These are phyloP conservation scores for Geotrypetes seraphini DNA, from an alignment of 2,797 vertebrate species.

Conservation along the genomic window DNA sequence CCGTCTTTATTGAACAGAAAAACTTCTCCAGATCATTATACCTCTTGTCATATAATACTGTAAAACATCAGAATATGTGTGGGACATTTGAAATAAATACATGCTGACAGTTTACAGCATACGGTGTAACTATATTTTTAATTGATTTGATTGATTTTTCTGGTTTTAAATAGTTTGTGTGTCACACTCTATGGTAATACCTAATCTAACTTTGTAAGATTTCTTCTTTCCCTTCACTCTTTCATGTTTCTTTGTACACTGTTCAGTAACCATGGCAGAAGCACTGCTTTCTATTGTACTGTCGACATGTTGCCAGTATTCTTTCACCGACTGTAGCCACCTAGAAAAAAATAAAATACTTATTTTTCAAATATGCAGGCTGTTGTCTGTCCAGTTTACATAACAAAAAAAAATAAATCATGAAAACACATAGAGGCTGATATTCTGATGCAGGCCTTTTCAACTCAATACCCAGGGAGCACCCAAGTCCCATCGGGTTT, in stretches of 20 bases:
- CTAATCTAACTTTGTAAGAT: constrained; percentile 26
- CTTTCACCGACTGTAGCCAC: constrained; percentile 28
- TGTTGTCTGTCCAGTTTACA: not conserved
- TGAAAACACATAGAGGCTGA: too few species aligned
- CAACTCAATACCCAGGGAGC: too few species aligned
- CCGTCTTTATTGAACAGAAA: constrained; percentile 13
- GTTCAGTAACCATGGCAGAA: not conserved
- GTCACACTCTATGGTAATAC: not conserved
- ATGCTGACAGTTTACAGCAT: not conserved
- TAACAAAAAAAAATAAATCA: not conserved
- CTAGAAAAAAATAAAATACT: constrained; percentile 6
- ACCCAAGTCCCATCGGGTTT: too few species aligned
- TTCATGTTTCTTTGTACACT: constrained; percentile 8
- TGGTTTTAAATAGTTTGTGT: too few species aligned
- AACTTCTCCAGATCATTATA: constrained; percentile 37
- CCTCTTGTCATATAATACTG: constrained; percentile 29
- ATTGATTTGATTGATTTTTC: too few species aligned
- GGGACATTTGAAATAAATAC: not conserved
- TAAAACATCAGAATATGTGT: constrained; percentile 5
- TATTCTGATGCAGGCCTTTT: too few species aligned
- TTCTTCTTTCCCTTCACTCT: constrained; percentile 3
- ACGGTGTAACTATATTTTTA: not conserved
- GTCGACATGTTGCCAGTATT: constrained; percentile 26
- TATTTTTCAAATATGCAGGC: not conserved
- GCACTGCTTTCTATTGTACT: not conserved